Conservation (phyloP, 2,797 vertebrate genomes). For the Vireo griseus region DNA sequence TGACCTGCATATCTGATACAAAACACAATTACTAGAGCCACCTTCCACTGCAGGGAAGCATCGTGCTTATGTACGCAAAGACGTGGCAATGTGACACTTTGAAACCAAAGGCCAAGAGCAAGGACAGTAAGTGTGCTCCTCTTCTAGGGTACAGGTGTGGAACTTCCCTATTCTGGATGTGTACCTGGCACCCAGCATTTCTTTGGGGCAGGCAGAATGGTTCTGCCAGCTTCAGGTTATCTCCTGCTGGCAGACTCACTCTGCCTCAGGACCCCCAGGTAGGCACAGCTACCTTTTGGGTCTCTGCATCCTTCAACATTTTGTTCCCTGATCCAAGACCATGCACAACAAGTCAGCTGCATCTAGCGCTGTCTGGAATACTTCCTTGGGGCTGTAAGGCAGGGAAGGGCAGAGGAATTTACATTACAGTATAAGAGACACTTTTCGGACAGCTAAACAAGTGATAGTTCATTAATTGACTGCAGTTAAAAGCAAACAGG, state of each 20-base stretch:
- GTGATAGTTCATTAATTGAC: not conserved
- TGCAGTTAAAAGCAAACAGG: not conserved
- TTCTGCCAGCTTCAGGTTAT: not conserved
- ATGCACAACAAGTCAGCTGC: not conserved
- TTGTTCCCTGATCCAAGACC: not conserved
- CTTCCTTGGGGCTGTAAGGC: not conserved
- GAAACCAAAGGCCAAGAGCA: not conserved
- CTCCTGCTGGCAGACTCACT: not conserved
- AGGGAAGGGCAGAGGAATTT: not conserved
- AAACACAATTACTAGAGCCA: not conserved
- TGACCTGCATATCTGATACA: not conserved
- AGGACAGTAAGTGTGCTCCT: not conserved
- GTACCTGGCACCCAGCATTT: accelerated
- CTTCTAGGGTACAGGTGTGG: not conserved
- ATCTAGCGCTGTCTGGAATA: accelerated
- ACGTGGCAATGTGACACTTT: not conserved
- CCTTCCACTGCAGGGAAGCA: not conserved
- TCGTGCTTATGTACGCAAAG: accelerated
- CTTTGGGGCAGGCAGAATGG: not conserved
- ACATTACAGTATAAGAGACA: not conserved
- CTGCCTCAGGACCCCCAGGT: not conserved
- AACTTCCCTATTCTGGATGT: not conserved
- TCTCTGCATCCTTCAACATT: not conserved
- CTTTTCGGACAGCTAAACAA: not conserved
- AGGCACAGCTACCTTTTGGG: not conserved